Conservation (phyloP, 2,113 vertebrate species). For the Gobio gobio region DNA sequence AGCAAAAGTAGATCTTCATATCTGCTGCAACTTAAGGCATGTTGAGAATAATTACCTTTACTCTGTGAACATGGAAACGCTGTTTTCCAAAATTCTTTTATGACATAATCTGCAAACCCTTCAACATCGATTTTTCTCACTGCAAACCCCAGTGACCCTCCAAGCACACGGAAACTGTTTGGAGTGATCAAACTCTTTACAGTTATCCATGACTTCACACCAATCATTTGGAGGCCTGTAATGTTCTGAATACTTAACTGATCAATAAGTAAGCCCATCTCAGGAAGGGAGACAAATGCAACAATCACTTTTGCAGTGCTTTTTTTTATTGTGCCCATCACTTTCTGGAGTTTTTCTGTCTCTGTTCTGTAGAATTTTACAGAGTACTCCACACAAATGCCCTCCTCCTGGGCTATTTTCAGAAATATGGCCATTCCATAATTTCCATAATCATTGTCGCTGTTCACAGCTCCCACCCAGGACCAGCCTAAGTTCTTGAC, state of each 20-base stretch:
- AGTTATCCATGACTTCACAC: conserved; percentile 77
- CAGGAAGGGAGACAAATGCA: conserved; percentile 59
- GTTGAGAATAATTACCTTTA: not conserved
- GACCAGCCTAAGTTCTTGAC: conserved; percentile 76
- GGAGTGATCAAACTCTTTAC: conserved; percentile 69
- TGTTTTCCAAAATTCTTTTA: conserved; percentile 69
- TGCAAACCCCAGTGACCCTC: conserved; percentile 74
- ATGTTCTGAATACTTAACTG: conserved; percentile 44
- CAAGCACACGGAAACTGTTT: conserved; percentile 66
- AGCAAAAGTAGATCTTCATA: conserved; percentile 59
- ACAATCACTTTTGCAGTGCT: no score
- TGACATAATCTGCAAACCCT: conserved; percentile 67
- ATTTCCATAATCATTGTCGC: no score
- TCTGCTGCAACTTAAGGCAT: conserved; percentile 58
- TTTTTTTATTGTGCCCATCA: no score
- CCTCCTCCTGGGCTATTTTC: no score
- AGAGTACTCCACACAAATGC: no score
- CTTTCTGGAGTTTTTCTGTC: no score
- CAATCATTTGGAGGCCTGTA: conserved; percentile 73
- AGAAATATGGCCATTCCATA: no score
- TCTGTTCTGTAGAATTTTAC: no score
- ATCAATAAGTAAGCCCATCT: conserved; percentile 72
- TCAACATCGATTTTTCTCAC: conserved; percentile 67
- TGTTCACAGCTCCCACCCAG: no score
- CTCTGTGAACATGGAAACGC: conserved; percentile 54